Evolutionary conservation across 2,797 vertebrate genomes (phyloP), one percentile per base, ranked within the genome.

Genomic region (Galaxias olidus): DNA sequence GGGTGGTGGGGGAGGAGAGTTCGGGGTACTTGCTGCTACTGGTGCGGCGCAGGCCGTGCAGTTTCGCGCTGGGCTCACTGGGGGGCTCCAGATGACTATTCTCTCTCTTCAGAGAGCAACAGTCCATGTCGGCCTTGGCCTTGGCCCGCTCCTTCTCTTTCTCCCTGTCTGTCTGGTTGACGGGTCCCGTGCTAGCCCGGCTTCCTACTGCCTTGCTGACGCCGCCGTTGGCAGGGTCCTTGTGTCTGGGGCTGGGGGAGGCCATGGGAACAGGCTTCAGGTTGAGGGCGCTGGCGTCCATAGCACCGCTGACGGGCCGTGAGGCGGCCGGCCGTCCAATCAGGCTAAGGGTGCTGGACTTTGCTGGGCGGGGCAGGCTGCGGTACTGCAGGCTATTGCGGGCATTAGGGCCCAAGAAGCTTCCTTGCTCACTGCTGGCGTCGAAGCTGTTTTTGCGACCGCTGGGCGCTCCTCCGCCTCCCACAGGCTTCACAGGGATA

Each of bases 81-180:
- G 91, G 89, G 72, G 92, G 79, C 3, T 92, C 80, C 0, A 83
- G 83, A 83, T 78, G 9, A 75, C 80, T 58, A 75, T 77, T 64
- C 10, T 88, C 84, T 15, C 71, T 74, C 72, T 93, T 92, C 73
- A 90, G 74, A 43, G 83, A 88, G 15, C 85, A 61, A 17, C 89
- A 93, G 73, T 98, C 96, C 7, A n/a, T 92, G 76, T 94, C 95
- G 0, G 97, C 98, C 76, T 98, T 98, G 67, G 97, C 98, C 75
- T 96, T 98, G 72, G 97, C 98, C 70, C 96, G 91, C 85, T 98
- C 97, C 81, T 99, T 99, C 84, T 98, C 97, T 3, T 99, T 99
- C 86, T 99, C 97, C 0, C 96, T 89, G 72, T 99, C 98, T 0
- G 98, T 99, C 87, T 98, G 97, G 83, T 99, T 99, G 61, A 98